These are phyloP conservation scores for Holcopasites calliopsidis DNA, from an alignment of 1,140 invertebrate species.

Conservation along the genomic window DNA sequence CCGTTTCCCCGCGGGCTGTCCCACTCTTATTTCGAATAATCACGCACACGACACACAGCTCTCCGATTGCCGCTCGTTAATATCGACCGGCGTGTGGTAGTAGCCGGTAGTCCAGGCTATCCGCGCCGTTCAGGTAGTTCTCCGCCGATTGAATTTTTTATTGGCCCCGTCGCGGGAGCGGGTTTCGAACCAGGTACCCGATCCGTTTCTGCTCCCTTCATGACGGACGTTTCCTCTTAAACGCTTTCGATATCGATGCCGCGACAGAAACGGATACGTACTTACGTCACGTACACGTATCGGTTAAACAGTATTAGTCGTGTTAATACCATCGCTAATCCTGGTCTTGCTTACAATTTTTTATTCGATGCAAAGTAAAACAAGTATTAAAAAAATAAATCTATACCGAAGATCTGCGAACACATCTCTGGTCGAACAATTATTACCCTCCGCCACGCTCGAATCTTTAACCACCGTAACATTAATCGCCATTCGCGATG, in stretches of 20 bases:
- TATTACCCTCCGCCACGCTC: too few relatives aligned
- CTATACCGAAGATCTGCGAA: background rate
- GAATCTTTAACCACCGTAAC: too few relatives aligned
- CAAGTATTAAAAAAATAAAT: background rate
- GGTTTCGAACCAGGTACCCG: conserved; percentile 44
- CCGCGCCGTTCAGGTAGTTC: conserved; percentile 46
- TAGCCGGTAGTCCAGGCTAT: conserved; percentile 49
- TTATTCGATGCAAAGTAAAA: conserved; percentile 31
- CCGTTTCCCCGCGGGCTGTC: background rate
- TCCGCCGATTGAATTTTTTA: conserved; percentile 64
- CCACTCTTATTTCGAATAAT: conserved; percentile 52
- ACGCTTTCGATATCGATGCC: conserved; percentile 8
- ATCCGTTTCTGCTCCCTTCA: conserved; percentile 32
- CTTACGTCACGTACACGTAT: too few relatives aligned
- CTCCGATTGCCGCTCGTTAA: conserved; percentile 65
- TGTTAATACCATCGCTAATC: too few relatives aligned
- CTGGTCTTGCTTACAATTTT: too few relatives aligned
- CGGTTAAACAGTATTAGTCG: too few relatives aligned
- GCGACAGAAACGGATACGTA: background rate
- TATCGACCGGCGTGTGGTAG: conserved; percentile 50
- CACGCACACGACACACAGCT: conserved; percentile 49
- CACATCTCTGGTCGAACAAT: background rate
- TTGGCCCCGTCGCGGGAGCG: conserved; percentile 36
- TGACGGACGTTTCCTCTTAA: conserved; percentile 29
- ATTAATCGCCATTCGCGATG: conserved; percentile 26